Conservation (phyloP, 2,888 invertebrate species). For the Polydrusus tereticollis region DNA sequence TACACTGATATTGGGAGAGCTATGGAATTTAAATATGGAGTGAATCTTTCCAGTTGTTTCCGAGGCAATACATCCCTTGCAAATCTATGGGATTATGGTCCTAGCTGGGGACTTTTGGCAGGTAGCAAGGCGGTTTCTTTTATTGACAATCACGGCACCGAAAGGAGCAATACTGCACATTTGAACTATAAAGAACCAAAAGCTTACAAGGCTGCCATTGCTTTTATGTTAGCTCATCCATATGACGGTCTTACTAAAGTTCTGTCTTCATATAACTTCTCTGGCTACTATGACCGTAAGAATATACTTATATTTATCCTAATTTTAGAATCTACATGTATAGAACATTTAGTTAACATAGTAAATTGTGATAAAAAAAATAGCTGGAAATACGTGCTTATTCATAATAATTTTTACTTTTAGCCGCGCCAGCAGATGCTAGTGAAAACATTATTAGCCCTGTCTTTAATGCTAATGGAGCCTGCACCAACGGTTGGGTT, state of each 20-base stretch:
- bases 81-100: conserved; percentile 74
- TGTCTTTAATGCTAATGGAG: no score
- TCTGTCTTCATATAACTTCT: conserved; percentile 91
- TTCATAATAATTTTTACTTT: no score
- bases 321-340: no score
- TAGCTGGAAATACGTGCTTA: no score
- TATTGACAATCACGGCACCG: conserved; percentile 72
- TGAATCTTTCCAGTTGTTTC: conserved; percentile 72
- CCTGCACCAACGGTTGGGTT: no score
- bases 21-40: conserved; percentile 80
- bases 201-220: conserved; percentile 81
- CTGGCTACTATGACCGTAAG: conserved; percentile 67
- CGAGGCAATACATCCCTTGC: conserved; percentile 74
- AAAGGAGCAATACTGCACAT: conserved; percentile 73
- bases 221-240: conserved; percentile 89
- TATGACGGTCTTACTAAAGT: conserved; percentile 85
- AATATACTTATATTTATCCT: no score
- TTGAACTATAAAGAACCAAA: conserved; percentile 78
- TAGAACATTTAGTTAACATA: no score
- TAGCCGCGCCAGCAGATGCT: no score
- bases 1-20: conserved; percentile 72
- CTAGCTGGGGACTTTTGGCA: conserved; percentile 74
- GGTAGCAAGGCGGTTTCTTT: conserved; percentile 60
- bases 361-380: no score
- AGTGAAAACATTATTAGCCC: no score